Percentiles rank a stretch among this genome's conserved stretches.
Conservation (phyloP, 2,797 vertebrate species). For the Ataeniobius toweri region DNA sequence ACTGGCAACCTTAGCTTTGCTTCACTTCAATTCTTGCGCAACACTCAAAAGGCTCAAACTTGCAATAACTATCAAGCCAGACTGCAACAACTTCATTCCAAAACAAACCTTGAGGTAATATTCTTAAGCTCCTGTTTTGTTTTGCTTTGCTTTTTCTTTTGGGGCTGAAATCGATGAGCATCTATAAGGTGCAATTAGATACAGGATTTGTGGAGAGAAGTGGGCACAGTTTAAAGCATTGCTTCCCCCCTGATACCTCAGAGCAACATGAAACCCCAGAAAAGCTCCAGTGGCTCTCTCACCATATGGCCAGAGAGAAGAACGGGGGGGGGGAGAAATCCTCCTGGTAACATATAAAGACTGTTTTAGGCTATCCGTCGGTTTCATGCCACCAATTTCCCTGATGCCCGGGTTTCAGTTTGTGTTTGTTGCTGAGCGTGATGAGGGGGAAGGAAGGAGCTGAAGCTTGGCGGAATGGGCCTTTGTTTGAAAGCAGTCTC, state of each 20-base stretch:
- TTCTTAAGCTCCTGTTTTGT: conserved; percentile 39
- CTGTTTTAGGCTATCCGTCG: conserved; percentile 29
- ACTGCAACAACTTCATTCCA: conserved; percentile 20
- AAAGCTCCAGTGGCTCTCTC: conserved; percentile 70
- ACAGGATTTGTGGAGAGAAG: conserved; percentile 48
- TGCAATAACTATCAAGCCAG: conserved; percentile 18
- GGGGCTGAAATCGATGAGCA: conserved; percentile 52
- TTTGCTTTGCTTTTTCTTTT: conserved; percentile 17
- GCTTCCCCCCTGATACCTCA: conserved; percentile 47
- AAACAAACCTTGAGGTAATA: conserved; percentile 35
- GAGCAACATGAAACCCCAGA: conserved; percentile 75
- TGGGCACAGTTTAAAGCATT: conserved; percentile 49
- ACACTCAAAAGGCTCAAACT: background rate
- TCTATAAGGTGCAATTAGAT: conserved; percentile 68
- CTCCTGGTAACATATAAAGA: conserved; percentile 48
- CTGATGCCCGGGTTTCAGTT: conserved; percentile 39
- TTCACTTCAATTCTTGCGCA: background rate
- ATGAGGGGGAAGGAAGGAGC: conserved; percentile 36
- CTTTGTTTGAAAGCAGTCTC: conserved; percentile 78
- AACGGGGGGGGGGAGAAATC: conserved; percentile 15
- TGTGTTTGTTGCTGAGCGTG: conserved; percentile 27
- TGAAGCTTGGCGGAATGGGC: conserved; percentile 70
- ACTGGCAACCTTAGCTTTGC: background rate
- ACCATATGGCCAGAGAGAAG: conserved; percentile 64
- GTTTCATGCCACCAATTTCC: conserved; percentile 50